Percentiles rank a stretch among this genome's conserved stretches.
These are phyloP conservation scores for Melinaea marsaeus DNA, from an alignment of 2,888 invertebrate genomes.

Conservation along the genomic window DNA sequence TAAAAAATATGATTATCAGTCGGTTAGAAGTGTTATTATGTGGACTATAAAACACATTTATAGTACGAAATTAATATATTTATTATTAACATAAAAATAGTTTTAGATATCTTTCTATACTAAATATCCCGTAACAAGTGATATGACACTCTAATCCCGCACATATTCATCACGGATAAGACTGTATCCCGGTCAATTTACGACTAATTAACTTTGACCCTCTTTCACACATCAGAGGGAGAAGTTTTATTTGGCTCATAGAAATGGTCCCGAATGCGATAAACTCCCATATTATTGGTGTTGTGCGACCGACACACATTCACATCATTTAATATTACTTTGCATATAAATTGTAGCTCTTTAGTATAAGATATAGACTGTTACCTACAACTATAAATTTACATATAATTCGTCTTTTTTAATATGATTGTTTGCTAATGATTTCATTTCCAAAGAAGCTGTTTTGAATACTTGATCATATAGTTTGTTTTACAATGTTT, in stretches of 20 bases:
- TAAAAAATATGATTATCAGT: too few species aligned
- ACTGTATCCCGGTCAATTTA: conserved; percentile 73
- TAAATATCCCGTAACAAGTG: conserved; percentile 41
- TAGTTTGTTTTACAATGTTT: conserved; percentile 26
- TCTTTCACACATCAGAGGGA: conserved; percentile 64
- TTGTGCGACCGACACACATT: conserved; percentile 51
- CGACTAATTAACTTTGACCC: conserved; percentile 77
- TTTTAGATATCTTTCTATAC: conserved; percentile 15
- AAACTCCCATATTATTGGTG: conserved; percentile 62
- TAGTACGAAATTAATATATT: neutral
- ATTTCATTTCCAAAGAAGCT: conserved; percentile 19
- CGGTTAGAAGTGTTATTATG: too few species aligned
- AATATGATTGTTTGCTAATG: conserved; percentile 7
- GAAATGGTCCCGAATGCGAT: conserved; percentile 59
- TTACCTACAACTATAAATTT: too few species aligned
- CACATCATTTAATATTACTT: neutral
- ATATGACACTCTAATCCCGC: conserved; percentile 59
- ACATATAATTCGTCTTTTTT: neutral
- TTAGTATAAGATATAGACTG: too few species aligned
- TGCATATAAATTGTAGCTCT: too few species aligned
- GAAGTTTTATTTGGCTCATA: conserved; percentile 71
- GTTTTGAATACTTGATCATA: conserved; percentile 24
- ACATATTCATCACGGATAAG: conserved; percentile 62
- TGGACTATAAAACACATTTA: neutral
- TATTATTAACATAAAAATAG: neutral